phyloP scores from a whole-genome alignment of 2,113 vertebrate genomes.

The Cyanoderma ruficeps region DNA sequence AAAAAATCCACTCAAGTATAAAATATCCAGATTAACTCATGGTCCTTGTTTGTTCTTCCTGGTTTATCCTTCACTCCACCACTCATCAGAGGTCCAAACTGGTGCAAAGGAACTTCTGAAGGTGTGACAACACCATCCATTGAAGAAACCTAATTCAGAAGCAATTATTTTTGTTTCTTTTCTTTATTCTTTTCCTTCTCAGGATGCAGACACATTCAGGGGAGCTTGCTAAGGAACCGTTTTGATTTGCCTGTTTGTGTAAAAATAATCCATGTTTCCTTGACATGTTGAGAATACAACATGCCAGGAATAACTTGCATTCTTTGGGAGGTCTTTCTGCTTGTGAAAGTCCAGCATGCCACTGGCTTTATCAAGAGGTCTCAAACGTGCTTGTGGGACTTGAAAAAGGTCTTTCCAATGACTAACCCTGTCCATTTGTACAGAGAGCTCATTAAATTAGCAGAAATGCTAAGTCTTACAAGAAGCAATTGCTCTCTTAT shows the following conservation, averaged over 20 bases:
- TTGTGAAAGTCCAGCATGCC: neutral
- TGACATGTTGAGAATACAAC: conserved; percentile 21
- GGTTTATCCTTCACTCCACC: neutral
- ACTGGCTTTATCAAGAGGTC: neutral
- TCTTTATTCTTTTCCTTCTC: neutral
- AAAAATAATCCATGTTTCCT: conserved; percentile 47
- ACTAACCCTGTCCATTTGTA: neutral
- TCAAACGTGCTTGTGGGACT: neutral
- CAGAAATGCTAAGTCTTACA: neutral
- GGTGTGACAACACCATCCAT: neutral
- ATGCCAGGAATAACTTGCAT: conserved; percentile 55
- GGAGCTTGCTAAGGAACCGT: neutral
- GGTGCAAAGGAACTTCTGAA: neutral
- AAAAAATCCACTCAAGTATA: neutral
- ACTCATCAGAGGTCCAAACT: neutral
- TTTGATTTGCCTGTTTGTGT: conserved; percentile 18
- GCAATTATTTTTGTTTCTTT: neutral
- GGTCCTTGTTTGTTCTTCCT: neutral
- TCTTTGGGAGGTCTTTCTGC: conserved; percentile 29
- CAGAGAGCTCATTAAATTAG: neutral
- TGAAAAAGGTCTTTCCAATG: neutral
- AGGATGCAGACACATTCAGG: neutral
- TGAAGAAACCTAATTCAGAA: neutral
- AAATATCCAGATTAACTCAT: neutral
- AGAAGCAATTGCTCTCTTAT: neutral